phyloP scores from a whole-genome alignment of 2,888 invertebrate genomes.

The Spilosoma lubricipeda region DNA sequence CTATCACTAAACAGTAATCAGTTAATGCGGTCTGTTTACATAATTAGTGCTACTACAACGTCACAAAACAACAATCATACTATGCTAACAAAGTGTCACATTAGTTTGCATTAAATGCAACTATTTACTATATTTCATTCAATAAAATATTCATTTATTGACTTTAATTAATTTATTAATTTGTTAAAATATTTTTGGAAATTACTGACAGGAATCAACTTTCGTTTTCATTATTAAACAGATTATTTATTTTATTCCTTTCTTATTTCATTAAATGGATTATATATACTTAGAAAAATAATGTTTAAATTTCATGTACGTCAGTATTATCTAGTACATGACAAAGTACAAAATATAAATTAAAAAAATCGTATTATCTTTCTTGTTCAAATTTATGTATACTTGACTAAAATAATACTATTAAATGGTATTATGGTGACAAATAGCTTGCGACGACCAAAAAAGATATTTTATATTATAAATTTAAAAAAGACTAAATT shows the following conservation, averaged over 20 bases:
- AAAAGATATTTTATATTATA: neutral
- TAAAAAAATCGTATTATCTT: too few relatives aligned
- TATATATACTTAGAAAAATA: neutral
- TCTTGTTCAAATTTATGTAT: neutral
- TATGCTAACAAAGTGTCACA: neutral
- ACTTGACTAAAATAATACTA: neutral
- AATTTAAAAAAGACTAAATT: neutral
- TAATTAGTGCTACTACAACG: constrained; percentile 3
- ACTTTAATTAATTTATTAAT: too few relatives aligned
- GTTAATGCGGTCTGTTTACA: constrained; percentile 14
- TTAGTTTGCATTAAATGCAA: neutral
- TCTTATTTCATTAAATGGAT: neutral
- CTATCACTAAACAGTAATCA: neutral
- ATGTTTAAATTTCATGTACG: too few relatives aligned
- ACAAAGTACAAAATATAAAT: too few relatives aligned
- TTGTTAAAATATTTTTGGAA: too few relatives aligned
- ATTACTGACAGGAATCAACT: neutral
- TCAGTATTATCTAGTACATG: neutral
- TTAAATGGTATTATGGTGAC: neutral
- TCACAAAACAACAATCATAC: neutral
- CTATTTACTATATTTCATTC: neutral
- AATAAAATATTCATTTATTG: neutral
- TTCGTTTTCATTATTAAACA: neutral
- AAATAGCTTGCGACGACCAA: neutral
- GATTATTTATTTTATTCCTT: neutral